These are phyloP conservation scores for Candidula unifasciata DNA, from an alignment of 2,888 invertebrate species.

Conservation along the genomic window DNA sequence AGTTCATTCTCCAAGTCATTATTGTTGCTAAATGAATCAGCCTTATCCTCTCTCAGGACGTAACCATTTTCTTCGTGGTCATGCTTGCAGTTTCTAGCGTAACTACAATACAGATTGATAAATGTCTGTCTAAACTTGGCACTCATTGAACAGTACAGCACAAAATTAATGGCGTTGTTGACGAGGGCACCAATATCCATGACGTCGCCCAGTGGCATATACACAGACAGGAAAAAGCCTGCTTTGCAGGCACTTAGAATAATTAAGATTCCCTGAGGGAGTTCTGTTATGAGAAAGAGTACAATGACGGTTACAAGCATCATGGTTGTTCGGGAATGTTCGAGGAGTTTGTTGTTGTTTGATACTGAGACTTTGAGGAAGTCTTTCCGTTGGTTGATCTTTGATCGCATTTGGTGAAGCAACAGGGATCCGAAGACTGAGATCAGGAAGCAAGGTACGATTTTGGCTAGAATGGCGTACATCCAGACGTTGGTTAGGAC, in stretches of 20 bases:
- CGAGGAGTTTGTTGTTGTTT: slow-evolving; percentile 65
- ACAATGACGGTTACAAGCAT: slow-evolving; percentile 92
- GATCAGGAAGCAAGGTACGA: slow-evolving; percentile 91
- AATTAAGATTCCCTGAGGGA: slow-evolving; percentile 87
- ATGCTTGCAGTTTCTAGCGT: not conserved
- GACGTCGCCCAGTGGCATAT: slow-evolving; percentile 83
- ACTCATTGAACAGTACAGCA: slow-evolving; percentile 95
- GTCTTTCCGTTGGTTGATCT: slow-evolving; percentile 66
- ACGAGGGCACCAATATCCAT: slow-evolving; percentile 94
- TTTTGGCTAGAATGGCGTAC: slow-evolving; percentile 93
- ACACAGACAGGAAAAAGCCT: slow-evolving; percentile 83
- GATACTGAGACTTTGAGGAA: slow-evolving; percentile 68
- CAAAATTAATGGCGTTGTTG: slow-evolving; percentile 94
- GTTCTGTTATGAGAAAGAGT: slow-evolving; percentile 91
- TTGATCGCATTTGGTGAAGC: slow-evolving; percentile 69
- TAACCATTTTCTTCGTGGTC: slow-evolving; percentile 50
- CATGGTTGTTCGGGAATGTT: slow-evolving; percentile 86
- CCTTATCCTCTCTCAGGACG: slow-evolving; percentile 51
- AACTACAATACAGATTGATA: slow-evolving; percentile 64
- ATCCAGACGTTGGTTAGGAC: slow-evolving; percentile 87
- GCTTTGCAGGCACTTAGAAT: slow-evolving; percentile 86
- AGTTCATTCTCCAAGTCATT: slow-evolving; percentile 44
- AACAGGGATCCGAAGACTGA: slow-evolving; percentile 82
- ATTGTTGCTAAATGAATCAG: slow-evolving; percentile 51
- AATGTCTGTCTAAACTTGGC: slow-evolving; percentile 87